These are phyloP conservation scores for Mylabris sibirica DNA, from an alignment of 2,888 invertebrate species.

Conservation along the genomic window DNA sequence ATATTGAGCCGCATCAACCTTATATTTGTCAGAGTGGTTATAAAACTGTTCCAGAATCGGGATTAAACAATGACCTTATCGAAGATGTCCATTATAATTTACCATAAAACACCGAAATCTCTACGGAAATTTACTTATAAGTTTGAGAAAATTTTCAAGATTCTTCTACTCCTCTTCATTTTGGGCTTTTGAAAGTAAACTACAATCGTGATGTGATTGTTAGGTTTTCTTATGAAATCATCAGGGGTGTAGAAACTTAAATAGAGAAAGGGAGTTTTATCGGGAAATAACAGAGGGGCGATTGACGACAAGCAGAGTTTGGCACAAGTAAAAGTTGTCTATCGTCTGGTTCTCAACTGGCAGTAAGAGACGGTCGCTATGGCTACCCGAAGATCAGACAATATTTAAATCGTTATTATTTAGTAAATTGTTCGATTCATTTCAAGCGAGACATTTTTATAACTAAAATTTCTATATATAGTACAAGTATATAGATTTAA, in stretches of 20 bases:
- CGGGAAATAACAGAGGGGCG: constrained; percentile 21
- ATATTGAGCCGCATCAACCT: constrained; percentile 38
- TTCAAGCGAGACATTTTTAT: not conserved
- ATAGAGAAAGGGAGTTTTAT: constrained; percentile 25
- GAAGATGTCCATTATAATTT: constrained; percentile 19
- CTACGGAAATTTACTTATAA: not conserved
- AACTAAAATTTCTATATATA: no score
- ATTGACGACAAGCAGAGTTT: constrained; percentile 34
- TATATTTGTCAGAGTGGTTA: constrained; percentile 39
- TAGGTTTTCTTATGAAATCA: constrained; percentile 8
- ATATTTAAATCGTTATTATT: constrained; percentile 35
- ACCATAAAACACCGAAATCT: constrained; percentile 14
- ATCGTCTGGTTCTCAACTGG: constrained; percentile 32
- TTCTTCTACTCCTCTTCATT: not conserved
- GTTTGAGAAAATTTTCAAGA: no score
- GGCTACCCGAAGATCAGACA: constrained; percentile 33
- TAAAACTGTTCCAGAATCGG: constrained; percentile 33
- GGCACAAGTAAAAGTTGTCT: constrained; percentile 37
- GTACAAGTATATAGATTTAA: no score
- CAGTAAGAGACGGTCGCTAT: constrained; percentile 32
- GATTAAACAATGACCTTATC: constrained; percentile 28
- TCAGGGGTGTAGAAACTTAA: constrained; percentile 15
- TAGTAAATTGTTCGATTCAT: constrained; percentile 24
- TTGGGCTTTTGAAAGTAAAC: not conserved
- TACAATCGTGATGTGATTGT: constrained; percentile 1